Conservation (phyloP, 2,113 vertebrate genomes). For the Ptyas mucosa region DNA sequence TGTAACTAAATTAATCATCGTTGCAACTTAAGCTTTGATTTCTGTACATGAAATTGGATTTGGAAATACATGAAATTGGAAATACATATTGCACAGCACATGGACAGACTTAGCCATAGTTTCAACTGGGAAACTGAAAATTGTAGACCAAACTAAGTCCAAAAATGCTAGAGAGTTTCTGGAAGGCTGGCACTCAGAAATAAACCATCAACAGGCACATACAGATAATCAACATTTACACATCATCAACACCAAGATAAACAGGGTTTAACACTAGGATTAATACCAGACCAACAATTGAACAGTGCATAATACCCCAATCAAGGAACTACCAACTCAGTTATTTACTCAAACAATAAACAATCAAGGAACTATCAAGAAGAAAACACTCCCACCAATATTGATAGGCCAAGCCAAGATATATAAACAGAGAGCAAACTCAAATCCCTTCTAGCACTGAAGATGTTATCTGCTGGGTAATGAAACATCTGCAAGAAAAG, state of each 20-base stretch:
- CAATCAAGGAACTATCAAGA: neutral
- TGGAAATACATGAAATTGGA: neutral
- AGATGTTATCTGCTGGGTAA: too few relatives aligned
- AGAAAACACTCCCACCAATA: neutral
- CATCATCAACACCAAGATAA: neutral
- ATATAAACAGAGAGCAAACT: too few relatives aligned
- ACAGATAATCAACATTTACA: neutral
- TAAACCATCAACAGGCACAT: neutral
- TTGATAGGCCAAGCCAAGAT: neutral
- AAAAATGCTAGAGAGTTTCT: neutral
- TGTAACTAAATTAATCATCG: neutral
- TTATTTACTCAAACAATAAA: neutral
- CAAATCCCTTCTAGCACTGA: too few relatives aligned
- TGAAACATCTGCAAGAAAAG: too few relatives aligned
- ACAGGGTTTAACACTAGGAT: neutral
- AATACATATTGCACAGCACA: neutral
- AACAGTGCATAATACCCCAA: neutral
- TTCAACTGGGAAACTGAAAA: neutral
- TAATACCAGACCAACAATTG: neutral
- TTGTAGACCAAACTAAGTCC: neutral
- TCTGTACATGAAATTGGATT: neutral
- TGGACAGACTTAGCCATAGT: neutral
- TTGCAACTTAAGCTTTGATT: neutral
- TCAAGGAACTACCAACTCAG: neutral
- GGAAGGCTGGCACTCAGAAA: neutral